Base-by-base conservation (phyloP, 2,113 vertebrate genomes). In the Deroptyus accipitrinus region DNA sequence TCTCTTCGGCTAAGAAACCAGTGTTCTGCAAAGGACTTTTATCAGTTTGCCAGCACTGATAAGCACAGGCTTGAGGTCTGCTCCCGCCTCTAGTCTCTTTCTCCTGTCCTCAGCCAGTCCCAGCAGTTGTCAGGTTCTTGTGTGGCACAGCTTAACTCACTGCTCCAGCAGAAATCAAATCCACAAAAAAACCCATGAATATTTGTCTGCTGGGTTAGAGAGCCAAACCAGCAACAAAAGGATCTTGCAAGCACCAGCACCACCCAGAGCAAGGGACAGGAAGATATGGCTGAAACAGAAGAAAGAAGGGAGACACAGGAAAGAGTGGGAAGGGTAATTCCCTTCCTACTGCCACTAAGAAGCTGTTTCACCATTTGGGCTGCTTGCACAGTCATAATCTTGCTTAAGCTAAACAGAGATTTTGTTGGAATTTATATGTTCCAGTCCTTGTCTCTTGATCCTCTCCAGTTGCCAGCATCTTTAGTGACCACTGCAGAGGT, bases 11-110 rank as follows among this genome's bases (percentile, higher is more conserved):
- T 46, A 12, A 25, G 51, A 68, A 85, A 44, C 28, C 37, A 11
- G 24, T 0, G 0, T 57, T 57, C 70, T 37, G 10, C 30, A 7
- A 11, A 59, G 8, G 23, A 30, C 17, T 46, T 51, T 80, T 10
- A 46, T 14, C 35, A 20, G 42, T 61, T 28, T 1, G 4, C 35
- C 44, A 39, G 52, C 44, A 18, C 8, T 23, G 33, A n/a, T 59
- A 59, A n/a, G 33, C 57, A 59, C 57, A 59, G 57, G 23, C 0
- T 5, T 28, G 57, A 59, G 17, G 1, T 61, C 35, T 83, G 35
- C 27, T 69, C 59, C 35, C 18, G 17, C 16, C 9, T 69, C 7
- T 19, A 2, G 15, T 27, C 37, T 51, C 41, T 39, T 69, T 69
- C 37, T 73, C 8, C 39, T 35, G 33, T 28, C 31, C 33, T 83